phyloP scores from a whole-genome alignment of 2,113 vertebrate genomes.

The Tetrax tetrax region DNA sequence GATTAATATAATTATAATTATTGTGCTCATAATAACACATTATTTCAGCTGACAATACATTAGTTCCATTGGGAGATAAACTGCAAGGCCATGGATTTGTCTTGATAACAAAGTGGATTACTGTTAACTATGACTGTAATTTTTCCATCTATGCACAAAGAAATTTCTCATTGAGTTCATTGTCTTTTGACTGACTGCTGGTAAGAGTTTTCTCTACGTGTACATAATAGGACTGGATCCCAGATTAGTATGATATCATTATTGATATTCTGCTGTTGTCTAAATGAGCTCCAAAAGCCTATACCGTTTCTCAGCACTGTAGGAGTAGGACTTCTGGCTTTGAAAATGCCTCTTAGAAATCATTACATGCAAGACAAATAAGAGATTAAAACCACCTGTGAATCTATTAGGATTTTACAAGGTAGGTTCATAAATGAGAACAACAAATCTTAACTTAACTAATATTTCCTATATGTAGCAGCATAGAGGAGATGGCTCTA shows the following conservation, averaged over 20 bases:
- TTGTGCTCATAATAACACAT: constrained; percentile 1
- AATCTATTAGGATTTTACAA: background rate
- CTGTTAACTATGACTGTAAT: background rate
- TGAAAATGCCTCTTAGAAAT: background rate
- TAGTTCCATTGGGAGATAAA: constrained; percentile 54
- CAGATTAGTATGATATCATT: background rate
- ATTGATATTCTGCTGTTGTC: background rate
- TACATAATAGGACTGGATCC: background rate
- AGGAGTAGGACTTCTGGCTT: background rate
- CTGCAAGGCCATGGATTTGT: constrained; percentile 25
- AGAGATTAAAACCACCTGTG: background rate
- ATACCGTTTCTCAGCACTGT: background rate
- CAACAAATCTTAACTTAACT: background rate
- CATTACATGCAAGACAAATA: background rate
- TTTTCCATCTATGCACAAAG: background rate
- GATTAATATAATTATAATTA: constrained; percentile 36
- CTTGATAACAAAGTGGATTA: constrained; percentile 31
- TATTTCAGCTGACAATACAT: constrained; percentile 42
- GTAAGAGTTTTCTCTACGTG: background rate
- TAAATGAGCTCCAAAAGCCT: background rate
- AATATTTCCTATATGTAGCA: background rate
- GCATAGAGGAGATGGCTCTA: background rate
- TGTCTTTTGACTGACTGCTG: background rate
- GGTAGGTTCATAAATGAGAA: background rate
- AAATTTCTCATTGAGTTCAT: constrained; percentile 7